These are phyloP conservation scores for Paradoxurus hermaphroditus DNA, from an alignment of 2,113 vertebrate genomes.

Conservation along the genomic window DNA sequence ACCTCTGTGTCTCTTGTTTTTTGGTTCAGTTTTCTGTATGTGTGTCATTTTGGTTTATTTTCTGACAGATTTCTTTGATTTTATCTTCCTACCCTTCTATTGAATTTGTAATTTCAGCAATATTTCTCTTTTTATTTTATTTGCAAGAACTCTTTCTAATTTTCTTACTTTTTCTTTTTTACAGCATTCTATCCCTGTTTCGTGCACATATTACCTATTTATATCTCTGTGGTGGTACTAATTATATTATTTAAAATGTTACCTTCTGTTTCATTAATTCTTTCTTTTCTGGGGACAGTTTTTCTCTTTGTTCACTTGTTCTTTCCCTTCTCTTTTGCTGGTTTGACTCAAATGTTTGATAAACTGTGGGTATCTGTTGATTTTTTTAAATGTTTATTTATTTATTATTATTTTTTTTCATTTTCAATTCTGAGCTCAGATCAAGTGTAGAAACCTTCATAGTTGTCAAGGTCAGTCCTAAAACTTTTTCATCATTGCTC, in stretches of 20 bases:
- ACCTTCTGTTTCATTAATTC: not conserved
- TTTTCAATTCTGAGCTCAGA: constrained; percentile 91
- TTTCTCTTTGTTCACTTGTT: not conserved
- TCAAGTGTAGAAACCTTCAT: constrained; percentile 96
- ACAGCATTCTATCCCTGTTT: not conserved
- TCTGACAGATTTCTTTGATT: not conserved
- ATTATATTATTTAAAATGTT: not conserved
- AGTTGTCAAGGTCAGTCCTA: constrained; percentile 77
- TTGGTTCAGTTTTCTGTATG: not conserved
- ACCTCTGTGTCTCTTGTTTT: not conserved
- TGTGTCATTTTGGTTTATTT: not conserved
- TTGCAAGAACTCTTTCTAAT: not conserved
- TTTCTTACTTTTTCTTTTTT: not conserved
- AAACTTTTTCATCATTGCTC: constrained; percentile 89
- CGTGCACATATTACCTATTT: not conserved
- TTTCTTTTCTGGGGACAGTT: not conserved
- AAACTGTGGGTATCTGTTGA: not conserved
- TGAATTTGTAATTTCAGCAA: not conserved
- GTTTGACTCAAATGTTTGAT: not conserved
- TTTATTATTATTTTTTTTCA: too few species aligned
- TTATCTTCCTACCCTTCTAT: not conserved
- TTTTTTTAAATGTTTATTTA: too few species aligned
- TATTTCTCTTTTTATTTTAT: not conserved
- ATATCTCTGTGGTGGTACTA: not conserved
- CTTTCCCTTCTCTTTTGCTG: not conserved